These are phyloP conservation scores for Manis pentadactyla DNA, from an alignment of 2,797 vertebrate species.

Conservation along the genomic window DNA sequence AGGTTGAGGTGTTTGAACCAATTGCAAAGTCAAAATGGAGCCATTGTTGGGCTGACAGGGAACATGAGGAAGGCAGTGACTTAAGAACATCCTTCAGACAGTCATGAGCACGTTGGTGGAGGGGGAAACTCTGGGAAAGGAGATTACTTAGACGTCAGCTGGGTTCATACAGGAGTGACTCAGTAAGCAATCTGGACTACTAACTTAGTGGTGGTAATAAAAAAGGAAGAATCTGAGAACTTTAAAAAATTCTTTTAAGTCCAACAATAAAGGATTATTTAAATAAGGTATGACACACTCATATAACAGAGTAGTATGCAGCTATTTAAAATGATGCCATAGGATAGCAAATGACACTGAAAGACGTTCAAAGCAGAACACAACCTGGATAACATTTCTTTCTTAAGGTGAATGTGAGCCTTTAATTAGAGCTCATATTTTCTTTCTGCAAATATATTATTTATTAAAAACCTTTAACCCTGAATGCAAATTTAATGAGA, in stretches of 20 bases:
- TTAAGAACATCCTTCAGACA: not conserved
- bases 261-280: not conserved
- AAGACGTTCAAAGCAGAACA: not conserved
- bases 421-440: not conserved
- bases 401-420: not conserved
- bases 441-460: not conserved
- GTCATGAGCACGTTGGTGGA: not conserved
- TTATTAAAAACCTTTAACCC: not conserved
- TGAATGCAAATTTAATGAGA: not conserved
- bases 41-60: not conserved
- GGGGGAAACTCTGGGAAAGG: not conserved
- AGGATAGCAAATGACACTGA: not conserved
- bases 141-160: not conserved
- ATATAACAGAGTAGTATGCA: not conserved
- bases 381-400: not conserved
- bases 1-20: not conserved
- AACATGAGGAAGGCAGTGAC: not conserved
- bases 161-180: not conserved
- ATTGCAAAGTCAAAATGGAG: not conserved
- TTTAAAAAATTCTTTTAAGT: not conserved
- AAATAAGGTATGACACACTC: not conserved
- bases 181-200: not conserved
- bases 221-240: not conserved
- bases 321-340: not conserved
- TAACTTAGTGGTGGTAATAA: not conserved